These are phyloP conservation scores for Sylvia borin DNA, from an alignment of 2,797 vertebrate species.

Conservation along the genomic window DNA sequence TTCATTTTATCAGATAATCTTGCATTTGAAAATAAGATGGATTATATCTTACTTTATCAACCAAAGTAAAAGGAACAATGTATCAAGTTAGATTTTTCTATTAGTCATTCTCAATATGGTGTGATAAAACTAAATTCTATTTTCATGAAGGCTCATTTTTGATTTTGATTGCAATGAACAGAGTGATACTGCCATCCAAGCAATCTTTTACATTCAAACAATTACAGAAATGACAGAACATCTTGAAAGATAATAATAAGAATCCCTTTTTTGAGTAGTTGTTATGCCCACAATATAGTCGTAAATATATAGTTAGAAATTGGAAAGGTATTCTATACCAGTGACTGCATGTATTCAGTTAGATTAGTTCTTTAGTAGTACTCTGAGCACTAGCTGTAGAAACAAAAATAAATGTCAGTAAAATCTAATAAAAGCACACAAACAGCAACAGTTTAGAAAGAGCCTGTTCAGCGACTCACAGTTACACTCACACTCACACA, in stretches of 20 bases:
- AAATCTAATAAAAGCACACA: not conserved
- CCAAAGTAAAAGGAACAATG: not conserved
- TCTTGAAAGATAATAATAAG: not conserved
- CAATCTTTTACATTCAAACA: not conserved
- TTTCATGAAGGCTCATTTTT: not conserved
- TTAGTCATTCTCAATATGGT: not conserved
- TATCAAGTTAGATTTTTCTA: not conserved
- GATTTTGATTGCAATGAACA: not conserved
- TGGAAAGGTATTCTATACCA: not conserved
- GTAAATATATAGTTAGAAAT: not conserved
- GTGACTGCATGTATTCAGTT: not conserved
- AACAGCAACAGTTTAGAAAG: not conserved
- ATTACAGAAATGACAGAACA: not conserved
- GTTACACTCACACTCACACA: not conserved
- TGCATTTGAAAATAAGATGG: not conserved
- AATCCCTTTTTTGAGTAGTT: not conserved
- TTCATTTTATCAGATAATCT: not conserved
- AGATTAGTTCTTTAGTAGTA: not conserved
- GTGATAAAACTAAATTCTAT: not conserved
- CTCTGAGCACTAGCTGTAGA: not conserved
- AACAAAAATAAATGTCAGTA: not conserved
- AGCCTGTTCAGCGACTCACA: not conserved
- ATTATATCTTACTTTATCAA: not conserved
- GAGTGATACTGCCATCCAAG: not conserved
- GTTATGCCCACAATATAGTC: not conserved